Conservation (phyloP, 2,797 vertebrate species). For the Dermochelys coriacea region DNA sequence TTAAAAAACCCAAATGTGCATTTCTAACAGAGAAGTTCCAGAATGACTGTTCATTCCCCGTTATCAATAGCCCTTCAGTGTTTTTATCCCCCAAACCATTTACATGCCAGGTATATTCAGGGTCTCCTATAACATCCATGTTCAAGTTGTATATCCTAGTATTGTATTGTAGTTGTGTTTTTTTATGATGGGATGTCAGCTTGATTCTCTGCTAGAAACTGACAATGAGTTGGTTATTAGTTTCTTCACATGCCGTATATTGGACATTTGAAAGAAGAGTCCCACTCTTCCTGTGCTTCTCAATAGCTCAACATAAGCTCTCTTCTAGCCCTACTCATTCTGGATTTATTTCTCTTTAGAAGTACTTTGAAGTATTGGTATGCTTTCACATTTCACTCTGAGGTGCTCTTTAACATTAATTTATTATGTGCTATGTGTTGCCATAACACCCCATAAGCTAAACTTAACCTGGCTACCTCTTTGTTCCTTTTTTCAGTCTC, state of each 20-base stretch:
- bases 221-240: background rate
- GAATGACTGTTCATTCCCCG: background rate
- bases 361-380: background rate
- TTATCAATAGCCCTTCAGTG: background rate
- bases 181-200: background rate
- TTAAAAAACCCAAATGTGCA: background rate
- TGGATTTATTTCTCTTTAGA: background rate
- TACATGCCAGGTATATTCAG: background rate
- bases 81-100: background rate
- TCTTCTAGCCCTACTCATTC: background rate
- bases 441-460: background rate
- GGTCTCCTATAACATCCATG: background rate
- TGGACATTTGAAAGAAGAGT: background rate
- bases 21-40: background rate
- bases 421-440: background rate
- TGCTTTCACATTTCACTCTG: too few relatives aligned
- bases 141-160: background rate
- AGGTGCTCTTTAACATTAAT: background rate
- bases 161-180: background rate
- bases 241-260: background rate
- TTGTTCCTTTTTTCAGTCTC: slow-evolving; percentile 17
- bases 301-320: background rate
- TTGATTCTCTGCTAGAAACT: accelerated
- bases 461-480: slow-evolving; percentile 24
- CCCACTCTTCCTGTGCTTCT: background rate